Percentiles rank a stretch among this genome's conserved stretches.
These are phyloP conservation scores for Leptoteleia sp. DNA, from an alignment of 1,140 invertebrate genomes.

Conservation along the genomic window DNA sequence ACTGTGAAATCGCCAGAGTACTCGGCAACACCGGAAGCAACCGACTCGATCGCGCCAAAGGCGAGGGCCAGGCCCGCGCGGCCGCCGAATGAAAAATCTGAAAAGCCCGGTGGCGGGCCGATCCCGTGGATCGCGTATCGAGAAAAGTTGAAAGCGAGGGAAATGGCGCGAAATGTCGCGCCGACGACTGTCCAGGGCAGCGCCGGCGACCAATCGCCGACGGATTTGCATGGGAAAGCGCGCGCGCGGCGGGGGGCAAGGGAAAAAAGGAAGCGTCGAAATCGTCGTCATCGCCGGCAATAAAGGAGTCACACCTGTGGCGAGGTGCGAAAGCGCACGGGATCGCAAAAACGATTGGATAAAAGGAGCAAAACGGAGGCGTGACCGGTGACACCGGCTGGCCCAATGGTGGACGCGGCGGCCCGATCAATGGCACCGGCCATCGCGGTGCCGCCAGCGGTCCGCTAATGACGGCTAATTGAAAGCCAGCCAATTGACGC, in stretches of 20 bases:
- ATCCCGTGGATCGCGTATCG: no score
- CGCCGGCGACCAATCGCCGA: no score
- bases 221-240: no score
- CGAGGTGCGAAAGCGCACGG: conserved; percentile 18
- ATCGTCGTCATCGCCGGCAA: neutral
- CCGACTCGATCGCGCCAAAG: no score
- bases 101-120: no score
- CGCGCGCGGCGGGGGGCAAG: neutral
- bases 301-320: conserved; percentile 39
- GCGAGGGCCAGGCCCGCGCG: no score
- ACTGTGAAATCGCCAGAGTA: no score
- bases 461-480: conserved; percentile 72
- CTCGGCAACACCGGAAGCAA: no score
- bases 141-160: no score
- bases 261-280: conserved; percentile 5
- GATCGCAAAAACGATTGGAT: conserved; percentile 43
- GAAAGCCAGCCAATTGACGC: conserved; percentile 64
- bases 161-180: no score
- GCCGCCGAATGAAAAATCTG: no score
- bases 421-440: conserved; percentile 65
- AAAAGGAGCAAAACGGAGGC: conserved; percentile 53
- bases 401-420: conserved; percentile 34
- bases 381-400: conserved; percentile 27
- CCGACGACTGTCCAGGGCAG: no score
- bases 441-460: conserved; percentile 56